Evolutionary conservation across 2,113 vertebrate genomes (phyloP).

Genomic region (Tricholaema leucomelas): DNA sequence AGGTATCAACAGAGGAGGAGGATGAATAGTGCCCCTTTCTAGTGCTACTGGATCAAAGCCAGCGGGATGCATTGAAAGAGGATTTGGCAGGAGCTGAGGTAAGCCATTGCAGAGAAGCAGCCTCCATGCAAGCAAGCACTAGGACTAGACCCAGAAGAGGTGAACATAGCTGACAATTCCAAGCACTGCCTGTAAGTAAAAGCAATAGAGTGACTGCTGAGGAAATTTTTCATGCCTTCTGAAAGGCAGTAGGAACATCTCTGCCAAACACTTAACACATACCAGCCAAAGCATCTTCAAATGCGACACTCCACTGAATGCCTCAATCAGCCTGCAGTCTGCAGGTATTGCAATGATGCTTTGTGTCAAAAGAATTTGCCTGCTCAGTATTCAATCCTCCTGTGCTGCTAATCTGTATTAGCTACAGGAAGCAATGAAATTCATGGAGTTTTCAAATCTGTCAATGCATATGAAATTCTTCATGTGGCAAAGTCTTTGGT

Average conservation of each 20-base stretch:
- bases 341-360: background rate
- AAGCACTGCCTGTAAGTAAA: background rate
- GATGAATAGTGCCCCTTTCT: background rate
- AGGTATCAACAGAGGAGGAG: background rate
- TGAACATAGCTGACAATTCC: background rate
- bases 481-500: background rate
- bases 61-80: background rate
- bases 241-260: background rate
- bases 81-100: background rate
- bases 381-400: background rate
- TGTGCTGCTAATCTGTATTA: background rate
- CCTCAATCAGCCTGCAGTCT: background rate
- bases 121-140: rapidly evolving
- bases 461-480: background rate
- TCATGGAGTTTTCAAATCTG: background rate
- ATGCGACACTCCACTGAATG: background rate
- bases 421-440: background rate
- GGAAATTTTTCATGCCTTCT: background rate
- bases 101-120: background rate
- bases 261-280: background rate
- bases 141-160: background rate
- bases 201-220: rapidly evolving
- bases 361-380: slow-evolving; percentile 6
- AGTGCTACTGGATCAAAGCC: background rate
- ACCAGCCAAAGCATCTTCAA: background rate